Percentiles rank a stretch among this genome's conserved stretches.
Conservation (phyloP, 2,888 invertebrate genomes). For the Synanthedon formicaeformis region DNA sequence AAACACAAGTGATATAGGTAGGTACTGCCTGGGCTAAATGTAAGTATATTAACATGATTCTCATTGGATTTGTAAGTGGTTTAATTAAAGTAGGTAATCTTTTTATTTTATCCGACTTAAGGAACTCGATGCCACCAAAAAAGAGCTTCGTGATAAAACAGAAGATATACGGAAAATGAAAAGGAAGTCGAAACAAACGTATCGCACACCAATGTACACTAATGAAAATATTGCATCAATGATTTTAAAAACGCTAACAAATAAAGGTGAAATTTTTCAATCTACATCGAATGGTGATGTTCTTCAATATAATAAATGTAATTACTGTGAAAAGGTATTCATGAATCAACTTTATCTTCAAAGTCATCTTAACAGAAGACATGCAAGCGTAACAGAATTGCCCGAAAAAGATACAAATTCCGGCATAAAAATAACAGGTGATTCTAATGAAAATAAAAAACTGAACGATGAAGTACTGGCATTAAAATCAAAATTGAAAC, state of each 20-base stretch:
- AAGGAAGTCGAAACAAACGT: conserved; percentile 49
- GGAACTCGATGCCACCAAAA: conserved; percentile 67
- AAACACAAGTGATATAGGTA: too few relatives aligned
- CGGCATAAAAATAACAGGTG: conserved; percentile 3
- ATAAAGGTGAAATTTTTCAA: conserved; percentile 42
- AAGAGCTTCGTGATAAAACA: conserved; percentile 53
- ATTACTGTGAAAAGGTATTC: conserved; percentile 76
- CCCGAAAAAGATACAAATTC: conserved; percentile 33
- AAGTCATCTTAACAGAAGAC: conserved; percentile 74
- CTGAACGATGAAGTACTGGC: conserved; percentile 57
- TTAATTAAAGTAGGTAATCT: background rate
- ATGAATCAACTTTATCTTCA: conserved; percentile 73
- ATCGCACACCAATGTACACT: conserved; percentile 39
- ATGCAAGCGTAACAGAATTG: conserved; percentile 38
- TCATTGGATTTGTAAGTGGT: too few relatives aligned
- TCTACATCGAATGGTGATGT: conserved; percentile 31
- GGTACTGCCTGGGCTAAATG: too few relatives aligned
- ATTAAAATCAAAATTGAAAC: conserved; percentile 58
- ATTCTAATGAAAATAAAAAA: conserved; percentile 69
- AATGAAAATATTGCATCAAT: conserved; percentile 61
- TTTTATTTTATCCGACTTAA: conserved; percentile 21
- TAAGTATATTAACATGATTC: too few relatives aligned
- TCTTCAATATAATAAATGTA: conserved; percentile 69
- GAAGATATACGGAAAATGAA: conserved; percentile 63
- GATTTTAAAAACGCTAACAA: conserved; percentile 53